Conservation (phyloP, 2,113 vertebrate species). For the Bubo bubo region DNA sequence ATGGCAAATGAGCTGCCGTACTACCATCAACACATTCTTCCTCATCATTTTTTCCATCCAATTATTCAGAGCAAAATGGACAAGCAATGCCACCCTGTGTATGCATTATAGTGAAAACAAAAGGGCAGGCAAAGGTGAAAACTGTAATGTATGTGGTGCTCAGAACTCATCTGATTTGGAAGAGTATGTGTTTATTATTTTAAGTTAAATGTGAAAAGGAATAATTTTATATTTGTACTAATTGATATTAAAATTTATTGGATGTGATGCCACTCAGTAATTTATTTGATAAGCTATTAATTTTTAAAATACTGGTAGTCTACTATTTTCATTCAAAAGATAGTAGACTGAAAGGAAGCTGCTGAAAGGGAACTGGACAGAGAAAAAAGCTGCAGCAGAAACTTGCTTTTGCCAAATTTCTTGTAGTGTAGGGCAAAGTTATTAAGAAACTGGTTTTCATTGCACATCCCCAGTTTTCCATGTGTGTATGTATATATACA, state of each 20-base stretch:
- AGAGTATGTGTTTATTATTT: neutral
- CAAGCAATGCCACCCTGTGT: neutral
- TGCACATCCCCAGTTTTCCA: neutral
- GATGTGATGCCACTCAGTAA: neutral
- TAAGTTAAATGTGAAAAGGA: neutral
- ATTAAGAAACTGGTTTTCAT: neutral
- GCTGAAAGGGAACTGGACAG: neutral
- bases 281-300: neutral
- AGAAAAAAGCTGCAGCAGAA: neutral
- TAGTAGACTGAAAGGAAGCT: neutral
- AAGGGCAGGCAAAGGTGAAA: neutral
- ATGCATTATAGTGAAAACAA: neutral
- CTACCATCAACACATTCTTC: neutral
- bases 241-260: neutral
- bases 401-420: neutral
- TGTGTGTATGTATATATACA: neutral
- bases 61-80: neutral
- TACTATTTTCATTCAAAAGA: neutral
- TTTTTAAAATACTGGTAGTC: neutral
- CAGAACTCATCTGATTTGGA: neutral
- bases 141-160: neutral
- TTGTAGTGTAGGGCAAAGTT: neutral
- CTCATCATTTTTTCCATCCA: neutral
- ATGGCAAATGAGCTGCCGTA: neutral
- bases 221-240: conserved; percentile 1